A percentile compares a stretch with the other conserved stretches of the same genome.
phyloP scores from a whole-genome alignment of 23 tunicate genomes.

The Clavelina lepadiformis region DNA sequence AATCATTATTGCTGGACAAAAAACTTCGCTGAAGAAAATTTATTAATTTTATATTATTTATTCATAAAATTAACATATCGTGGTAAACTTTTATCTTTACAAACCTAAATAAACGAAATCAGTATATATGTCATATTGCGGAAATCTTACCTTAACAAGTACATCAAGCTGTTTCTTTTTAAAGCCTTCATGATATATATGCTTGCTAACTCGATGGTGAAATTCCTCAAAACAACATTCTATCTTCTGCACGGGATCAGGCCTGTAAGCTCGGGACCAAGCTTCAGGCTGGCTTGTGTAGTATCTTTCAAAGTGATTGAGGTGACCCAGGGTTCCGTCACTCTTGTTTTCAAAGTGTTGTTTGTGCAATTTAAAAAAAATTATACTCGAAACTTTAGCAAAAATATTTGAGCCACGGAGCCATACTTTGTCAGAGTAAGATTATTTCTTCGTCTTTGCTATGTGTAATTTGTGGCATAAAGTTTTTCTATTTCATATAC shows the following conservation, averaged over 20 bases:
- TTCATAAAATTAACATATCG: no score
- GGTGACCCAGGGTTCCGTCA: conserved; percentile 9
- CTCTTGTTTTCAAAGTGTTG: conserved; percentile 20
- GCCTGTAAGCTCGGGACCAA: conserved; percentile 83
- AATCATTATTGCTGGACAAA: no score
- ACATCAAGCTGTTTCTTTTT: conserved; percentile 87
- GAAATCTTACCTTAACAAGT: conserved; percentile 48
- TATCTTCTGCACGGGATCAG: conserved; percentile 37
- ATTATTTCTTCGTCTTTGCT: no score
- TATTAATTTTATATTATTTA: no score
- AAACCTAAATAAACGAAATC: not conserved
- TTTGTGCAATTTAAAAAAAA: no score
- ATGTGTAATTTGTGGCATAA: no score
- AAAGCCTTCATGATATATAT: conserved; percentile 79
- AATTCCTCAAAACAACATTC: conserved; percentile 44
- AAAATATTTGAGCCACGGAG: no score
- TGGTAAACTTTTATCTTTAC: no score
- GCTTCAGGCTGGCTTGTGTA: conserved; percentile 55
- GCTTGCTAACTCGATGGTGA: conserved; percentile 34
- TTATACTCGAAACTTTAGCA: no score
- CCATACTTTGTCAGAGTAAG: no score
- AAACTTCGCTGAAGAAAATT: no score
- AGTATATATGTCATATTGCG: conserved; percentile 1
- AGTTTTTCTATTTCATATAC: not conserved
- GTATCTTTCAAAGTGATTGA: conserved; percentile 32